Conservation (phyloP, 2,888 invertebrate species). For the Neoascia interrupta region DNA sequence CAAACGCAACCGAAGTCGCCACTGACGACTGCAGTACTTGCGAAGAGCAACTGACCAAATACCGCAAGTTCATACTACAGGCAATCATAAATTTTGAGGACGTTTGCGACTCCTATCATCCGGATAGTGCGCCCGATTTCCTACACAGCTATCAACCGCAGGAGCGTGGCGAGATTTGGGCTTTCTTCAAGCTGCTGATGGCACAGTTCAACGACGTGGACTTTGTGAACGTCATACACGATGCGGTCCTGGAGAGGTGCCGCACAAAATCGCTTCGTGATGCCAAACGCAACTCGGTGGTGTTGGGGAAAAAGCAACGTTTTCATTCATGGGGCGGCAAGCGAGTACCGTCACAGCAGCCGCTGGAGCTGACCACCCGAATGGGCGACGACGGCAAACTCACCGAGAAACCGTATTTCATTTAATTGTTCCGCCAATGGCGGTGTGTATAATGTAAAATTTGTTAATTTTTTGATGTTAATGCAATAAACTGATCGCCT, state of each 20-base stretch:
- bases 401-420: slow-evolving; percentile 43
- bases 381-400: slow-evolving; percentile 39
- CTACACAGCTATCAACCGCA: slow-evolving; percentile 74
- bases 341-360: slow-evolving; percentile 71
- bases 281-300: slow-evolving; percentile 77
- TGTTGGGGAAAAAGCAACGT: slow-evolving; percentile 78
- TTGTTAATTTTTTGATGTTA: slow-evolving; percentile 39
- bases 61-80: slow-evolving; percentile 76
- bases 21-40: slow-evolving; percentile 70
- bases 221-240: slow-evolving; percentile 75
- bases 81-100: slow-evolving; percentile 78
- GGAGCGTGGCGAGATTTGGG: slow-evolving; percentile 76
- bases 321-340: slow-evolving; percentile 80
- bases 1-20: slow-evolving; percentile 14
- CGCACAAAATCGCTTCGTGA: slow-evolving; percentile 75
- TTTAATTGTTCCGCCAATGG: slow-evolving; percentile 15
- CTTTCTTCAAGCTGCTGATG: slow-evolving; percentile 77
- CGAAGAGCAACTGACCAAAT: slow-evolving; percentile 76
- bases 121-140: slow-evolving; percentile 47
- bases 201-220: slow-evolving; percentile 77
- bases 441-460: slow-evolving; percentile 32
- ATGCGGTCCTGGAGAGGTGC: slow-evolving; percentile 77
- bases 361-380: slow-evolving; percentile 25
- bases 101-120: slow-evolving; percentile 76
- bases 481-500: slow-evolving; percentile 48